Percentiles rank a stretch among this genome's conserved stretches.
phyloP scores from a whole-genome alignment of 2,888 invertebrate genomes.

The Oscheius myriophilus region DNA sequence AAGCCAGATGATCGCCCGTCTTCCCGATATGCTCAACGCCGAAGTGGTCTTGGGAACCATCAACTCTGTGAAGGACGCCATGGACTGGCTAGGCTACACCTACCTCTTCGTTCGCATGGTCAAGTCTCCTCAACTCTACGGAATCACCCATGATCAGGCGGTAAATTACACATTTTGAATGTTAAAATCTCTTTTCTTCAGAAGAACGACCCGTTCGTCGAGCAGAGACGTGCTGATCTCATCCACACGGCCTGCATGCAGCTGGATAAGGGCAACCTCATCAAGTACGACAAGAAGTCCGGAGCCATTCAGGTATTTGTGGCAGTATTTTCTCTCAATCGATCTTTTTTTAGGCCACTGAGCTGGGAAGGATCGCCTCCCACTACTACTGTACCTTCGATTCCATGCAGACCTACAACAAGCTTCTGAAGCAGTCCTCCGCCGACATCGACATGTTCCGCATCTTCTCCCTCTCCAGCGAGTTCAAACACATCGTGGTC shows the following conservation, averaged over 20 bases:
- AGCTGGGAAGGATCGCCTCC: constrained; percentile 94
- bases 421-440: constrained; percentile 91
- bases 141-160: constrained; percentile 76
- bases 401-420: constrained; percentile 95
- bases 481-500: constrained; percentile 80
- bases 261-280: constrained; percentile 90
- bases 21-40: constrained; percentile 96
- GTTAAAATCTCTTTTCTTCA: constrained; percentile 36
- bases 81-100: constrained; percentile 93
- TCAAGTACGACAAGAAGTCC: constrained; percentile 92
- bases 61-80: constrained; percentile 87
- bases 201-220: constrained; percentile 85
- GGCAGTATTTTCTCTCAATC: neutral
- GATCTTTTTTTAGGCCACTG: constrained; percentile 80
- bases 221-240: constrained; percentile 90
- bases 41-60: constrained; percentile 96
- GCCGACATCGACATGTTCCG: constrained; percentile 95
- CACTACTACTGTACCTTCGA: constrained; percentile 98
- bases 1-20: constrained; percentile 89
- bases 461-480: constrained; percentile 97
- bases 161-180: constrained; percentile 32
- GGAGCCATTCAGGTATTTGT: constrained; percentile 80
- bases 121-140: constrained; percentile 87
- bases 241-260: constrained; percentile 91
- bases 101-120: constrained; percentile 96